Conservation (phyloP, 2,113 vertebrate genomes). For the Crotophaga sulcirostris region DNA sequence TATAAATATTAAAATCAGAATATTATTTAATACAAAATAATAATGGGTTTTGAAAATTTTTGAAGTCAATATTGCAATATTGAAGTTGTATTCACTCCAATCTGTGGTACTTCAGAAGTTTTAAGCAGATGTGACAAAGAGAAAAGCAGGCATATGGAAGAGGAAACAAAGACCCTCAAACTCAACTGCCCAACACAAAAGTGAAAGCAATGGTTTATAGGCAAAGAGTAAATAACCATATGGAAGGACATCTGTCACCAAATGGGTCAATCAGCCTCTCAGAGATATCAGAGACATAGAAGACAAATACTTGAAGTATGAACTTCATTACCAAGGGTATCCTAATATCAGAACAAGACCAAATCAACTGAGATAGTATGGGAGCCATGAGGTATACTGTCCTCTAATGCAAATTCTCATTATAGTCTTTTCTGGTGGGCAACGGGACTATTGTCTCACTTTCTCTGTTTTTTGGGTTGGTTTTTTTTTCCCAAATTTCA, state of each 20-base stretch:
- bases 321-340: not conserved
- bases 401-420: not conserved
- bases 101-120: not conserved
- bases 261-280: not conserved
- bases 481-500: not conserved
- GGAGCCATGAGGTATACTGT: not conserved
- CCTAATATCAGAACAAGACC: not conserved
- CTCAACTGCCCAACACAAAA: not conserved
- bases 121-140: not conserved
- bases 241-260: not conserved
- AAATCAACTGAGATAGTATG: not conserved
- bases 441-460: not conserved
- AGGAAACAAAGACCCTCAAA: not conserved
- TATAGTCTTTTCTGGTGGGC: not conserved
- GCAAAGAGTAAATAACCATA: not conserved
- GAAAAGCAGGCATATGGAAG: not conserved
- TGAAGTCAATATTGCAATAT: not conserved
- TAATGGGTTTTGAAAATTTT: not conserved
- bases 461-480: no score
- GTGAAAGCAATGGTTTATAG: not conserved
- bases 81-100: not conserved
- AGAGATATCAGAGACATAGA: not conserved
- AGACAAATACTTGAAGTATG: not conserved
- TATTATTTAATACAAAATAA: not conserved
- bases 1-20: not conserved